Conservation (phyloP, 2,113 vertebrate genomes). For the Thymallus thymallus region DNA sequence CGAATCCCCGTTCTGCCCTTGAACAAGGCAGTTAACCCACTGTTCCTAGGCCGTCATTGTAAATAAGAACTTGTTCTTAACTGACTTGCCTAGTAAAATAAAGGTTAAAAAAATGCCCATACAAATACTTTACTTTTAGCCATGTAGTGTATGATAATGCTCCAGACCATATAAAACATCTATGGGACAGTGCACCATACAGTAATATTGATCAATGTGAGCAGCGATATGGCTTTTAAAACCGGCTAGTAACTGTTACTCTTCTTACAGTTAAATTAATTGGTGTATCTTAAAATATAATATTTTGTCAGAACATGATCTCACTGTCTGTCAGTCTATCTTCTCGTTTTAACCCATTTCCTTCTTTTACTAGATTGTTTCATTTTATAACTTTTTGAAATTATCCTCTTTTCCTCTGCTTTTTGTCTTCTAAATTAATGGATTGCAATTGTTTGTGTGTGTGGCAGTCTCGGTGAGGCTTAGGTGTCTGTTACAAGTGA, state of each 20-base stretch:
- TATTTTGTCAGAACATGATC: slow-evolving; percentile 1
- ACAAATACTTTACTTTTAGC: too few species aligned
- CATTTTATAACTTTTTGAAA: too few species aligned
- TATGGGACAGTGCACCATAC: neutral
- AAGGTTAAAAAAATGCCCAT: too few species aligned
- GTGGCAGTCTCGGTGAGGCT: too few species aligned
- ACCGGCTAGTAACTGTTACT: neutral
- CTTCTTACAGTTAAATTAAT: neutral
- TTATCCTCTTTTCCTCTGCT: neutral
- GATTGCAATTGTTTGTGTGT: too few species aligned
- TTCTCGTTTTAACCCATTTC: neutral
- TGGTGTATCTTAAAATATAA: neutral
- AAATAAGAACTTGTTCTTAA: too few species aligned
- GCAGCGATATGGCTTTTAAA: neutral
- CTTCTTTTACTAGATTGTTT: neutral
- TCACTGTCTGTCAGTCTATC: neutral
- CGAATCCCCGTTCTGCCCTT: too few species aligned
- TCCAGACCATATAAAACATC: neutral
- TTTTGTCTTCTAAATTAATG: neutral
- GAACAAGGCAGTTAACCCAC: too few species aligned
- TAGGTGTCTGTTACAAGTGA: too few species aligned
- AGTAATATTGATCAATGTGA: neutral
- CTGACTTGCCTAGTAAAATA: too few species aligned
- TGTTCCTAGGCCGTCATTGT: too few species aligned
- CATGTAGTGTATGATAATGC: neutral